phyloP scores from a whole-genome alignment of 2,888 invertebrate genomes.

The Holacanthella duospinosa region DNA sequence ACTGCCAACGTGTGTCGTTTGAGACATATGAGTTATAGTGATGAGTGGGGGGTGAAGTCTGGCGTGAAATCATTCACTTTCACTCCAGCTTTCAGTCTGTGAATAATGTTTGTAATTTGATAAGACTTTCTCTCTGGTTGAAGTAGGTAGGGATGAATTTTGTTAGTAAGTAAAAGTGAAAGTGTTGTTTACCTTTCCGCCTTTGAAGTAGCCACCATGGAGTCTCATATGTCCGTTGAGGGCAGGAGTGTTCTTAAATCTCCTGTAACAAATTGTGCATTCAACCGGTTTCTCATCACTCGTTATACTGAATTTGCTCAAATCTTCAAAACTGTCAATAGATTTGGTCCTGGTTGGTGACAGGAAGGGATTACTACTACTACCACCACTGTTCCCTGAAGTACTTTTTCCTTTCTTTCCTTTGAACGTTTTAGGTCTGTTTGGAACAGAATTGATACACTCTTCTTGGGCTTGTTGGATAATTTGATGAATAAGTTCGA shows the following conservation, averaged over 20 bases:
- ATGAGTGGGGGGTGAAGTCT: neutral
- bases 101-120: conserved; percentile 3
- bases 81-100: neutral
- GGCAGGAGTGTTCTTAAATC: conserved; percentile 95
- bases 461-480: conserved; percentile 65
- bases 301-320: conserved; percentile 14
- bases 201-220: conserved; percentile 94
- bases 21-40: neutral
- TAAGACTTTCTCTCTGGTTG: neutral
- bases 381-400: neutral
- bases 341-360: conserved; percentile 15
- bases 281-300: conserved; percentile 64
- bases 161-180: too few relatives aligned
- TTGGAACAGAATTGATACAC: conserved; percentile 19
- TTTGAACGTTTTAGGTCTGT: neutral
- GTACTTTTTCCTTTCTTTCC: conserved; percentile 7
- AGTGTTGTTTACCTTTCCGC: conserved; percentile 45
- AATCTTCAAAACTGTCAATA: conserved; percentile 14
- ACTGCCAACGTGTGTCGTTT: neutral
- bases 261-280: conserved; percentile 87
- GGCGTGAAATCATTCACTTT: neutral
- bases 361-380: conserved; percentile 11
- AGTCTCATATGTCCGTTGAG: conserved; percentile 96
- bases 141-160: neutral
- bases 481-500: conserved; percentile 64